Percentiles rank a stretch among this genome's conserved stretches.
Conservation (phyloP, 2,888 invertebrate species). For the Synanthedon myopaeformis region DNA sequence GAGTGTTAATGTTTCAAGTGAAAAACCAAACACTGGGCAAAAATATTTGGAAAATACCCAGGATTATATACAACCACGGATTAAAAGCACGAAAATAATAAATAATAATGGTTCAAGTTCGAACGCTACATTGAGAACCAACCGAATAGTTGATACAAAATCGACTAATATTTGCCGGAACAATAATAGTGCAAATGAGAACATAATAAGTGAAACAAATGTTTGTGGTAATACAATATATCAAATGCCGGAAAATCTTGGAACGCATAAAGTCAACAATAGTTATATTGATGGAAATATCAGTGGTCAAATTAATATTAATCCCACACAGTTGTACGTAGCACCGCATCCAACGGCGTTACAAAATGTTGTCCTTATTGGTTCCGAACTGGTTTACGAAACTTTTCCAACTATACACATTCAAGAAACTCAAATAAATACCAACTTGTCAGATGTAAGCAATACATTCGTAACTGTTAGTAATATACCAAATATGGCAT, state of each 20-base stretch:
- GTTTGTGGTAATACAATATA: neutral
- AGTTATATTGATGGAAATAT: neutral
- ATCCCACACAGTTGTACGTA: constrained; percentile 17
- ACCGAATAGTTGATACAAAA: neutral
- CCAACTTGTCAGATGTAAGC: constrained; percentile 11
- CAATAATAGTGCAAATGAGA: neutral
- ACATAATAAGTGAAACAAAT: neutral
- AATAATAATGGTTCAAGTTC: neutral
- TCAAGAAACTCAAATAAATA: constrained; percentile 13
- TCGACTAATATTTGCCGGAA: neutral
- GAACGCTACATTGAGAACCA: neutral
- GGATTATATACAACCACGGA: neutral
- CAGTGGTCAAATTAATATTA: neutral
- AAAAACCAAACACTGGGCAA: neutral
- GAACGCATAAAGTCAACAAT: neutral
- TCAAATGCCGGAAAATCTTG: neutral
- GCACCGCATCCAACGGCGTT: constrained; percentile 15
- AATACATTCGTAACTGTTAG: constrained; percentile 24
- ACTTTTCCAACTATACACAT: constrained; percentile 20
- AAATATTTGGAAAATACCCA: neutral
- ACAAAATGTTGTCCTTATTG: constrained; percentile 35
- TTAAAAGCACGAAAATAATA: neutral
- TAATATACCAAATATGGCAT: constrained; percentile 22
- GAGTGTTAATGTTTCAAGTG: neutral
- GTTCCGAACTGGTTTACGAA: constrained; percentile 33